Percentiles rank a stretch among this genome's conserved stretches.
Conservation (phyloP, 2,113 vertebrate species). For the Pedionomus torquatus region DNA sequence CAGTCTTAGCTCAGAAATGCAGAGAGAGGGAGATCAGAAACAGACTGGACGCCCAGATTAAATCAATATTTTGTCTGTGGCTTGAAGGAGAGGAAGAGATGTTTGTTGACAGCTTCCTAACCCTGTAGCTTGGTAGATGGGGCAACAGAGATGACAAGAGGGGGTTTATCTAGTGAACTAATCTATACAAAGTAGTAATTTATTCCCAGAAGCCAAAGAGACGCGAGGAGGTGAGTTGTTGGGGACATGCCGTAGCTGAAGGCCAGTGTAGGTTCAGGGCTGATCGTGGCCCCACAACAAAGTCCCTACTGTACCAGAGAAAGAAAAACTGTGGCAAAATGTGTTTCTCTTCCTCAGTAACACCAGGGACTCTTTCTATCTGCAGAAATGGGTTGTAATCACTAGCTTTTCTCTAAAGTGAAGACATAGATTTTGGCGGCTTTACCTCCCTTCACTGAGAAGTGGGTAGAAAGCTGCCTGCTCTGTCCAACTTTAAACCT, state of each 20-base stretch:
- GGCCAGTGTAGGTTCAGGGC: not conserved
- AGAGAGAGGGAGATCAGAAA: not conserved
- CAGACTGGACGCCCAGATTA: not conserved
- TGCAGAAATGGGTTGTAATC: not conserved
- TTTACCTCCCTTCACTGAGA: not conserved
- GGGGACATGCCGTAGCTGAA: not conserved
- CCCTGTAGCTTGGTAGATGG: not conserved
- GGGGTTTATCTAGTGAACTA: not conserved
- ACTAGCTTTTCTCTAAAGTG: not conserved
- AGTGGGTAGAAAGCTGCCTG: not conserved
- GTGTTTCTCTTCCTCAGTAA: not conserved
- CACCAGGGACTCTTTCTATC: not conserved
- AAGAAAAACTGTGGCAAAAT: not conserved
- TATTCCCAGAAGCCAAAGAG: not conserved
- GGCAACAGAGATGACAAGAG: not conserved
- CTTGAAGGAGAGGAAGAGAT: not conserved
- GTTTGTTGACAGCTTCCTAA: not conserved
- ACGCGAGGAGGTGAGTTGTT: not conserved
- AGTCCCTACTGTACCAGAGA: fast-evolving
- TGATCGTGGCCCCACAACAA: fast-evolving
- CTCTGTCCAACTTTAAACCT: not conserved
- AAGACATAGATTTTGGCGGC: not conserved
- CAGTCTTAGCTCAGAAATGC: not conserved
- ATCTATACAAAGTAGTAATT: not conserved
- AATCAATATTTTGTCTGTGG: not conserved